phyloP scores from a whole-genome alignment of 2,888 invertebrate genomes.

The Eutolmus rufibarbis region DNA sequence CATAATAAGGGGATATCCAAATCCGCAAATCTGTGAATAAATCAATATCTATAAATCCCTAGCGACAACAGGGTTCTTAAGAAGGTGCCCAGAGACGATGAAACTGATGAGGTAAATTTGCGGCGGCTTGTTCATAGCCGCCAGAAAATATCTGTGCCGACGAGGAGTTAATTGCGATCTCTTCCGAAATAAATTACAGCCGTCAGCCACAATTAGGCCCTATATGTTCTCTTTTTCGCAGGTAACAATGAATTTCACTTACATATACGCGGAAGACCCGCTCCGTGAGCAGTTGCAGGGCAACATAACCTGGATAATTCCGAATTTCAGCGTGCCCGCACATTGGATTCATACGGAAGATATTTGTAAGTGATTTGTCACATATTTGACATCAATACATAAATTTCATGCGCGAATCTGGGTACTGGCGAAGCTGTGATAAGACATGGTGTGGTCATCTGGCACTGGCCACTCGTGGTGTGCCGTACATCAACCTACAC shows the following conservation, averaged over 20 bases:
- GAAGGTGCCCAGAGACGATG: neutral
- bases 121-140: neutral
- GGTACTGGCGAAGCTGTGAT: neutral
- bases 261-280: slow-evolving; percentile 85
- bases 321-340: slow-evolving; percentile 75
- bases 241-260: slow-evolving; percentile 88
- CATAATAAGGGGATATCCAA: neutral
- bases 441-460: neutral
- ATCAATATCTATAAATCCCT: neutral
- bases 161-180: neutral
- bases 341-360: slow-evolving; percentile 89
- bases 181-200: neutral
- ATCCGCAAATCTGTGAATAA: neutral
- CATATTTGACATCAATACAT: slow-evolving; percentile 48
- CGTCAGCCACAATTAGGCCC: slow-evolving; percentile 3
- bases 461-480: neutral
- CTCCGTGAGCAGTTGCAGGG: slow-evolving; percentile 79
- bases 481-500: slow-evolving; percentile 20
- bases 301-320: slow-evolving; percentile 87
- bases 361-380: slow-evolving; percentile 70
- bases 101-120: neutral
- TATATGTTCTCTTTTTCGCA: slow-evolving; percentile 57
- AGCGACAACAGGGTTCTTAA: neutral
- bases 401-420: slow-evolving; percentile 41
- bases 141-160: neutral